Conservation (phyloP, 2,797 vertebrate species). For the Anas flavirostris region DNA sequence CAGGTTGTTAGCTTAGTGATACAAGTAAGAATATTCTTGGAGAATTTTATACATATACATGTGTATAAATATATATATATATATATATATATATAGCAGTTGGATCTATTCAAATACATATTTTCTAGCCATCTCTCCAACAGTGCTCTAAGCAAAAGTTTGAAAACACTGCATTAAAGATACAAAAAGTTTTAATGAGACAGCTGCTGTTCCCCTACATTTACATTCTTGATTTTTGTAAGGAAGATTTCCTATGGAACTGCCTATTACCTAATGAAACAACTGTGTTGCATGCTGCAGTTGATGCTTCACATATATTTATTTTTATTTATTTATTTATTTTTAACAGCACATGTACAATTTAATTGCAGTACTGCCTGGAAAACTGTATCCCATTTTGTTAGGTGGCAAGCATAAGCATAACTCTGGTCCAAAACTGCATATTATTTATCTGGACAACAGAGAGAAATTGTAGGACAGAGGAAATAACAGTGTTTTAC, state of each 20-base stretch:
- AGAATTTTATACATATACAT: too few relatives aligned
- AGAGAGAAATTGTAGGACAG: not conserved
- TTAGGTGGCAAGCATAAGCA: not conserved
- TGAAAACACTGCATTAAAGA: not conserved
- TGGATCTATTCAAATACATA: not conserved
- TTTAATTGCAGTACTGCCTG: not conserved
- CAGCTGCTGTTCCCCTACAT: not conserved
- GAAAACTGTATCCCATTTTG: not conserved
- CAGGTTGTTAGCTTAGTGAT: not conserved
- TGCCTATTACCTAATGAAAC: not conserved
- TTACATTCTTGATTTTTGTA: not conserved
- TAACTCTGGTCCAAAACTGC: not conserved
- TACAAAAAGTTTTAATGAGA: conserved; percentile 1
- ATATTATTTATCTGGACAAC: not conserved
- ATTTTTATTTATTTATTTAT: not conserved
- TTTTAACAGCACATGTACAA: not conserved
- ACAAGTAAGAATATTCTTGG: not conserved
- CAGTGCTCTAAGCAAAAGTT: not conserved
- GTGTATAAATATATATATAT: too few relatives aligned
- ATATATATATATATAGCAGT: too few relatives aligned
- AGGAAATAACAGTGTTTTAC: not conserved
- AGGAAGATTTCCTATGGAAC: not conserved
- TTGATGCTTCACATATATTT: not conserved
- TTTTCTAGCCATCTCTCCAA: not conserved
- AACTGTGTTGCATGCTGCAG: not conserved